phyloP scores from a whole-genome alignment of 2,113 vertebrate genomes.

The Sturnus vulgaris region DNA sequence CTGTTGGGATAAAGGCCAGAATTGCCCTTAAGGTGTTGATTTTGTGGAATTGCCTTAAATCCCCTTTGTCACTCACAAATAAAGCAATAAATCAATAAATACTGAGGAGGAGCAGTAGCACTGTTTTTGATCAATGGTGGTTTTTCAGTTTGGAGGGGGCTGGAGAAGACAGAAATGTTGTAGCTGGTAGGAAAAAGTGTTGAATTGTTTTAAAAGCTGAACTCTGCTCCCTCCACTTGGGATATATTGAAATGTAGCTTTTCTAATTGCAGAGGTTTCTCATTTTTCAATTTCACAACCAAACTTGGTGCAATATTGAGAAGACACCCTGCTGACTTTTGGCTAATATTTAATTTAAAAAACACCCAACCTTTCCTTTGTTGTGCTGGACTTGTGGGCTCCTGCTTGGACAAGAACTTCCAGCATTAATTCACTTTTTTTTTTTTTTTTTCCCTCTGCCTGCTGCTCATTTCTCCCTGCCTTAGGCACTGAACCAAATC shows the following conservation, averaged over 20 bases:
- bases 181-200: background rate
- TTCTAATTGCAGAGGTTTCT: background rate
- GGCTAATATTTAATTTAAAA: background rate
- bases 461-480: background rate
- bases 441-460: background rate
- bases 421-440: background rate
- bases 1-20: background rate
- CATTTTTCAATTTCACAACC: background rate
- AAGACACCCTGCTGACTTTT: background rate
- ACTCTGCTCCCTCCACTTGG: background rate
- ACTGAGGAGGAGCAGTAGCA: background rate
- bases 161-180: background rate
- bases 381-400: background rate
- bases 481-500: background rate
- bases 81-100: constrained; percentile 20
- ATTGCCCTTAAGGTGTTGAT: background rate
- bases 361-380: background rate
- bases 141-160: background rate
- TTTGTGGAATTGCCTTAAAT: constrained; percentile 49
- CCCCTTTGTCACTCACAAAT: background rate
- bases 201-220: background rate
- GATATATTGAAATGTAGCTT: background rate
- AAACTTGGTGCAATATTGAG: background rate
- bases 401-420: background rate
- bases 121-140: background rate